These are phyloP conservation scores for Arrhamphus sclerolepis DNA, from an alignment of 2,797 vertebrate species.

Conservation along the genomic window DNA sequence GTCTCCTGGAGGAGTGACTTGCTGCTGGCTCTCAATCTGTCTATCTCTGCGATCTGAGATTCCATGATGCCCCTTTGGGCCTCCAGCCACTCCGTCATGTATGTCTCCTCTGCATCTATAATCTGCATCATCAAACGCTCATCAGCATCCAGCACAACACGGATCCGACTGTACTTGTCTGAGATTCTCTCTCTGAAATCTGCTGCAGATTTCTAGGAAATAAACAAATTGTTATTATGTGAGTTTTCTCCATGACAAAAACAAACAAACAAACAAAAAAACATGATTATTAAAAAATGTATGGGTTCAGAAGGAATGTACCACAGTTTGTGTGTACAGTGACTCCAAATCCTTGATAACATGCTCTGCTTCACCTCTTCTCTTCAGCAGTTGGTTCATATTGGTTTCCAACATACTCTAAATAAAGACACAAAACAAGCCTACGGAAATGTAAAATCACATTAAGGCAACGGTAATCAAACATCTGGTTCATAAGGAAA, in stretches of 20 bases:
- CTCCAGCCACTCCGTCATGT: constrained; percentile 74
- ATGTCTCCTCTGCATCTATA: constrained; percentile 75
- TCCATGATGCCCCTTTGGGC: constrained; percentile 65
- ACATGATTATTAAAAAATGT: not conserved
- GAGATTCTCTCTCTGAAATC: constrained; percentile 72
- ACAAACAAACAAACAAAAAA: too few species aligned
- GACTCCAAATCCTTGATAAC: constrained; percentile 73
- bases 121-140: constrained; percentile 82
- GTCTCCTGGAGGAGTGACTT: constrained; percentile 71
- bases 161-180: constrained; percentile 79
- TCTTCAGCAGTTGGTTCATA: constrained; percentile 68
- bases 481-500: too few species aligned
- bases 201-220: constrained; percentile 65
- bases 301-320: constrained; percentile 38
- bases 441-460: constrained; percentile 11
- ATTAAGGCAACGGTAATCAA: not conserved
- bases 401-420: constrained; percentile 69
- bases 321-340: constrained; percentile 73
- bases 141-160: constrained; percentile 74
- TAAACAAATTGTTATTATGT: not conserved
- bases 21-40: constrained; percentile 65
- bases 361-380: constrained; percentile 67
- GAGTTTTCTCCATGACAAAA: not conserved
- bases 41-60: constrained; percentile 68
- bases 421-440: constrained; percentile 45